phyloP scores from a whole-genome alignment of 1,140 invertebrate genomes.

The Drosophila punjabiensis region DNA sequence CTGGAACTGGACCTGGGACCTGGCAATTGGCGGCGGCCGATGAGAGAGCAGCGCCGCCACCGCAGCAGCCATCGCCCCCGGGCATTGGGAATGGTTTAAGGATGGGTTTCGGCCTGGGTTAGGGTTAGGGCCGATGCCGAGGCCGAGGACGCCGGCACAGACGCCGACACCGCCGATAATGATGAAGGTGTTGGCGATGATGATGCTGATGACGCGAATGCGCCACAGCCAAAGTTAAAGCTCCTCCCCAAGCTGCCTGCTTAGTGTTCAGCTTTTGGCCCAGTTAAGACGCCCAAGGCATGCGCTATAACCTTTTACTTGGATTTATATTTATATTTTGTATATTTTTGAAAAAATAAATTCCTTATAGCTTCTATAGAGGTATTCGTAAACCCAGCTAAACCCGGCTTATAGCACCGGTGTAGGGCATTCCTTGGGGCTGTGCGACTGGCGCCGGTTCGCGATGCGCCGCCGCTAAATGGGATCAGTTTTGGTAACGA shows the following conservation, averaged over 20 bases:
- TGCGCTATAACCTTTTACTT: not conserved
- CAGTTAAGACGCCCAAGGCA: not conserved
- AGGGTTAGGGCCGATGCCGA: not conserved
- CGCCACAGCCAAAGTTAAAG: constrained; percentile 36
- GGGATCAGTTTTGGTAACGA: constrained; percentile 84
- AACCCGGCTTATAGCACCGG: not conserved
- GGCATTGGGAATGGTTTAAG: constrained; percentile 23
- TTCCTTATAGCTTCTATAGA: too few relatives aligned
- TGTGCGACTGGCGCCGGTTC: constrained; percentile 55
- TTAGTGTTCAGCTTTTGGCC: not conserved
- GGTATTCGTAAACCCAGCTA: too few relatives aligned
- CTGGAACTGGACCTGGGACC: not conserved
- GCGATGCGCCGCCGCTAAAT: constrained; percentile 80
- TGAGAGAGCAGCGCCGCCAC: constrained; percentile 37
- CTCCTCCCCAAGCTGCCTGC: constrained; percentile 5
- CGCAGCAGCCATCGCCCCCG: constrained; percentile 24
- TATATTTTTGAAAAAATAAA: not conserved
- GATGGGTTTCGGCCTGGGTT: constrained; percentile 16
- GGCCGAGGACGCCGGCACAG: constrained; percentile 28
- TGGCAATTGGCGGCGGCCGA: constrained; percentile 10
- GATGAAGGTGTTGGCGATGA: constrained; percentile 82
- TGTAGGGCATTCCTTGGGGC: constrained; percentile 57
- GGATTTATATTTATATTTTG: not conserved
- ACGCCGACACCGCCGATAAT: constrained; percentile 71
- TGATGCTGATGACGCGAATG: constrained; percentile 79